These are phyloP conservation scores for Auanema sp. DNA, from an alignment of 2,888 invertebrate species.

Conservation along the genomic window DNA sequence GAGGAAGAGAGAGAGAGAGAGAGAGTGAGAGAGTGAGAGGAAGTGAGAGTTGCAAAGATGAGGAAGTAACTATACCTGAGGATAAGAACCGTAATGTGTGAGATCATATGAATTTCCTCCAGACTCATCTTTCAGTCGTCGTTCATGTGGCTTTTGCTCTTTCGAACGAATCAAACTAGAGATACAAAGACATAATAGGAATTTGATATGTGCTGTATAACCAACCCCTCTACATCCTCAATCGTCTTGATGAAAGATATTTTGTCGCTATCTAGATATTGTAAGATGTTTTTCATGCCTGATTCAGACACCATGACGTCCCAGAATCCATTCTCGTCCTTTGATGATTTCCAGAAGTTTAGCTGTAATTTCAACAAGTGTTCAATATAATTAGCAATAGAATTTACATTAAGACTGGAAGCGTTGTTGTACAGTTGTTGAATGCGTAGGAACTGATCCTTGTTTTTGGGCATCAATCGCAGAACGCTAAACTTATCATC, in stretches of 20 bases:
- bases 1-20: no score
- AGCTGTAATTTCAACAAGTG: slow-evolving; percentile 37
- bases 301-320: slow-evolving; percentile 78
- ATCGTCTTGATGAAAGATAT: slow-evolving; percentile 53
- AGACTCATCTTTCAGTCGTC: slow-evolving; percentile 31
- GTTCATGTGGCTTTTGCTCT: slow-evolving; percentile 16
- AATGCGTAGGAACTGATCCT: slow-evolving; percentile 29
- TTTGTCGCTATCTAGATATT: slow-evolving; percentile 28
- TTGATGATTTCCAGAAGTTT: slow-evolving; percentile 73
- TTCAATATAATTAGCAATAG: not conserved
- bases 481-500: slow-evolving; percentile 22
- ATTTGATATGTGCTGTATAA: slow-evolving; percentile 12
- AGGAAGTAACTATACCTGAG: slow-evolving; percentile 2
- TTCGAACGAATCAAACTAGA: slow-evolving; percentile 21
- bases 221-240: slow-evolving; percentile 57
- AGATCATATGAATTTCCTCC: slow-evolving; percentile 32
- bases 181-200: not conserved
- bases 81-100: slow-evolving; percentile 38
- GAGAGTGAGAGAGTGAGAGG: no score
- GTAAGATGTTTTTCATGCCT: slow-evolving; percentile 27
- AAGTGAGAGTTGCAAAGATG: no score
- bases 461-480: slow-evolving; percentile 32
- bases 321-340: slow-evolving; percentile 67
- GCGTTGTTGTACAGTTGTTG: slow-evolving; percentile 37
- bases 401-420: slow-evolving; percentile 31